Percentiles rank a stretch among this genome's conserved stretches.
Conservation (phyloP, 1,140 invertebrate species). For the Drosophila varians region DNA sequence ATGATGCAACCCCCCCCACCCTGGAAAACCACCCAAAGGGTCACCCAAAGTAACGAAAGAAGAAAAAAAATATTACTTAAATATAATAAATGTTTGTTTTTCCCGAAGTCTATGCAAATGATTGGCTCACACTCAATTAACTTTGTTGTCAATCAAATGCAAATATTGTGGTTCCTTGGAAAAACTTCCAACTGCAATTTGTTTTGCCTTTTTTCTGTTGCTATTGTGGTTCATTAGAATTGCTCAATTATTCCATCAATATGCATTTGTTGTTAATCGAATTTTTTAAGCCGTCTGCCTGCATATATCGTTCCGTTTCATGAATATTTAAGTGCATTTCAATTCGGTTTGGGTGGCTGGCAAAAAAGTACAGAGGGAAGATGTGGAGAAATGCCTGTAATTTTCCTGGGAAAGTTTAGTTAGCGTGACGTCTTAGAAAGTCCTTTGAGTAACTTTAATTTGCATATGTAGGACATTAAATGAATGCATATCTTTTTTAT, state of each 20-base stretch:
- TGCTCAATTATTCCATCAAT: slow-evolving; percentile 83
- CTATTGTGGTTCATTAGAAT: slow-evolving; percentile 76
- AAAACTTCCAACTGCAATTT: slow-evolving; percentile 59
- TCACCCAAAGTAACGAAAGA: neutral
- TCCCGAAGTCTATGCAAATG: slow-evolving; percentile 59
- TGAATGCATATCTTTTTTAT: neutral
- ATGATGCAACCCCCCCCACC: slow-evolving; percentile 42
- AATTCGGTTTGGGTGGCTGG: slow-evolving; percentile 10
- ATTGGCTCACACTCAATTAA: slow-evolving; percentile 72
- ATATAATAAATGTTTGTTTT: slow-evolving; percentile 79
- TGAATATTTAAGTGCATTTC: slow-evolving; percentile 69
- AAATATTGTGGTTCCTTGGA: slow-evolving; percentile 69
- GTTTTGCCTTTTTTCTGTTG: slow-evolving; percentile 42
- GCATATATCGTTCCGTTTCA: slow-evolving; percentile 44
- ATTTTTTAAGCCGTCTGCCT: slow-evolving; percentile 43
- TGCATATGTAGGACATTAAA: slow-evolving; percentile 30
- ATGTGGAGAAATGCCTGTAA: slow-evolving; percentile 21
- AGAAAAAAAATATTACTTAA: slow-evolving; percentile 60
- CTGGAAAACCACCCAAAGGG: slow-evolving; percentile 38
- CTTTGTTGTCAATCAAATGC: slow-evolving; percentile 81
- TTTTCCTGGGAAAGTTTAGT: slow-evolving; percentile 66
- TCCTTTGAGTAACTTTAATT: slow-evolving; percentile 10
- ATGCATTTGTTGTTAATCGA: slow-evolving; percentile 79
- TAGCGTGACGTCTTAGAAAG: slow-evolving; percentile 54
- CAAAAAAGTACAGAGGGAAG: slow-evolving; percentile 9